phyloP scores from a whole-genome alignment of 64 coral and sea anemone species.

The Stylophora pistillata region DNA sequence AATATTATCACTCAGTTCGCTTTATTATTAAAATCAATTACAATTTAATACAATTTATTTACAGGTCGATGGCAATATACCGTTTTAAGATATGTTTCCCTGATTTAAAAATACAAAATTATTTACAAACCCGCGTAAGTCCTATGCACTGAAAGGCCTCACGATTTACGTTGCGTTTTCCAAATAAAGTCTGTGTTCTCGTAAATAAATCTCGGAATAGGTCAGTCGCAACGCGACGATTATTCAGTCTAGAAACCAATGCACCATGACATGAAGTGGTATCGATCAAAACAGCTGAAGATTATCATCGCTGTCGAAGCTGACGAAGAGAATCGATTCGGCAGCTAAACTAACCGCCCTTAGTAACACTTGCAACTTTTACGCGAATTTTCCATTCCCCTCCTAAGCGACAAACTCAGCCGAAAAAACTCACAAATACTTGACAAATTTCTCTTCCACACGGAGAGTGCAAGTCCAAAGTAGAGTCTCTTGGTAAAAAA shows the following conservation, averaged over 20 bases:
- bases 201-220: neutral
- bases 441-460: slow-evolving; percentile 34
- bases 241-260: neutral
- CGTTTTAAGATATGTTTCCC: neutral
- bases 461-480: neutral
- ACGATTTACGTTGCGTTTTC: neutral
- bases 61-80: neutral
- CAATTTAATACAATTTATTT: slow-evolving; percentile 17
- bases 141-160: too few species aligned
- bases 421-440: slow-evolving; percentile 41
- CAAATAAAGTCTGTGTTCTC: neutral
- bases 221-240: neutral
- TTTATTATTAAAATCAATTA: slow-evolving; percentile 30
- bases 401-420: neutral
- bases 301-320: neutral
- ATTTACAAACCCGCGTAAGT: too few species aligned
- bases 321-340: neutral
- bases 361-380: neutral
- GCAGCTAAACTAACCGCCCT: neutral
- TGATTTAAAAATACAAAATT: too few species aligned
- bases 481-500: slow-evolving; percentile 47
- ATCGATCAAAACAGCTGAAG: too few species aligned
- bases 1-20: neutral
- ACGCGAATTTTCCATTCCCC: neutral
- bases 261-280: neutral